Evolutionary conservation across 2,888 invertebrate genomes (phyloP).

Genomic region (Aleiodes testaceus): DNA sequence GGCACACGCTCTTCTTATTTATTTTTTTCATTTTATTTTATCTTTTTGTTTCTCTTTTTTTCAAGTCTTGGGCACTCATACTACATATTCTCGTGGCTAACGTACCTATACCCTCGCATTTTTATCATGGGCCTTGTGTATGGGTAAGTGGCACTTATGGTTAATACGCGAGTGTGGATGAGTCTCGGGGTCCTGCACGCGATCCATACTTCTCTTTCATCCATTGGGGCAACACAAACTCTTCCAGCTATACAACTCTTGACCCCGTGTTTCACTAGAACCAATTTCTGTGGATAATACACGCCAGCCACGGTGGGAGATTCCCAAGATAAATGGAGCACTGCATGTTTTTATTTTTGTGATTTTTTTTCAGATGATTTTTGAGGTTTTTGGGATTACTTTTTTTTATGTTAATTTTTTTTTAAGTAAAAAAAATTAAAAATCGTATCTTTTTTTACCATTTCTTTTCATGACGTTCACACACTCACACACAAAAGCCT

Average conservation of each 20-base stretch:
- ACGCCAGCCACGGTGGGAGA: constrained; percentile 32
- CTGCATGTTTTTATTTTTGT: constrained; percentile 13
- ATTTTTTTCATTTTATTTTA: not conserved
- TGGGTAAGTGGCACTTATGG: constrained; percentile 64
- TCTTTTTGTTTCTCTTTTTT: constrained; percentile 11
- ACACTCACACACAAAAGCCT: no score
- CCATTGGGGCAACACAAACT: not conserved
- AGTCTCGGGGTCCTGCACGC: constrained; percentile 64
- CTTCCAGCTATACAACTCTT: constrained; percentile 53
- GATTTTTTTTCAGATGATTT: not conserved
- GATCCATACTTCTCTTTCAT: constrained; percentile 54
- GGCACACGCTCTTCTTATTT: constrained; percentile 21
- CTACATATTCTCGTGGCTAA: constrained; percentile 2
- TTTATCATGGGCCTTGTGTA: constrained; percentile 43
- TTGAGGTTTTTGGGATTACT: no score
- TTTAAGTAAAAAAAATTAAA: no score
- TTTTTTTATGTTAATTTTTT: no score
- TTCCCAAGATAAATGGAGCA: constrained; percentile 36
- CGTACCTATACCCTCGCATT: not conserved
- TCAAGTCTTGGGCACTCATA: not conserved
- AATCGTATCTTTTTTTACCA: no score
- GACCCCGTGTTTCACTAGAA: constrained; percentile 63
- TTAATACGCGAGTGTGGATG: constrained; percentile 66
- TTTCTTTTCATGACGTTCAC: no score
- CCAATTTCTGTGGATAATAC: constrained; percentile 64